Base-by-base conservation (phyloP, 2,113 vertebrate genomes). In the Charadrius vociferus region DNA sequence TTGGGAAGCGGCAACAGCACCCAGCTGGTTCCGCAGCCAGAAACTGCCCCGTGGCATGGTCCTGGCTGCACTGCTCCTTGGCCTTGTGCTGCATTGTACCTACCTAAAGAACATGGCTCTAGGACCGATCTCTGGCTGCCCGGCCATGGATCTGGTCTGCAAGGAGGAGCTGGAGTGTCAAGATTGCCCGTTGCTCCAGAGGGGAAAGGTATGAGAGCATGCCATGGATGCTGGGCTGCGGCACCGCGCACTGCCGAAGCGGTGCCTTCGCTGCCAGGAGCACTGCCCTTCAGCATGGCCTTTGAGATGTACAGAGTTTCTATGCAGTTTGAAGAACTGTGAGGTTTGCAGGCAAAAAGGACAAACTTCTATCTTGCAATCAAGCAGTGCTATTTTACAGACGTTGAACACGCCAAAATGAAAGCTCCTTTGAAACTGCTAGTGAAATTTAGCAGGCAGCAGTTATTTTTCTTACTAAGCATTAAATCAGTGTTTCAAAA, bases 1-100 rank as follows among this genome's bases (percentile, higher is more conserved):
- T 39, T 4, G 2, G 16, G 55, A 22, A 12, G 27, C 2, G 1
- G 16, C 59, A 32, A 9, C 1, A 0, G 14, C 30, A 30, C 55
- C 24, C 27, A 0, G 0, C 49, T 49, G 3, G 0, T 2, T 23
- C 37, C 2, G 1, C 3, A 36, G 56, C 23, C 22, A 13, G 49
- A 50, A 50, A 50, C 49, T 23, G 23, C 49, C 22, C 49, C 22
- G 22, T 50, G 49, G 49, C 81, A 49, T 8, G 0, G 41, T 32
- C 29, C 27, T 55, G 58, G 21, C 58, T 8, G 0, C 0, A 1
- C 41, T 23, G 81, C 62, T 61, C 39, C n/a, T 65, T 45, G 3
- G 19, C 89, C 29, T 52, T 5, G 12, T 52, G 45, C 53, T 8
- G 3, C 6, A 2, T 26, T 8, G 17, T 47, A 26, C 55, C 93